Base-by-base conservation (phyloP, 2,113 vertebrate genomes). In the Sceloporus tristichus region DNA sequence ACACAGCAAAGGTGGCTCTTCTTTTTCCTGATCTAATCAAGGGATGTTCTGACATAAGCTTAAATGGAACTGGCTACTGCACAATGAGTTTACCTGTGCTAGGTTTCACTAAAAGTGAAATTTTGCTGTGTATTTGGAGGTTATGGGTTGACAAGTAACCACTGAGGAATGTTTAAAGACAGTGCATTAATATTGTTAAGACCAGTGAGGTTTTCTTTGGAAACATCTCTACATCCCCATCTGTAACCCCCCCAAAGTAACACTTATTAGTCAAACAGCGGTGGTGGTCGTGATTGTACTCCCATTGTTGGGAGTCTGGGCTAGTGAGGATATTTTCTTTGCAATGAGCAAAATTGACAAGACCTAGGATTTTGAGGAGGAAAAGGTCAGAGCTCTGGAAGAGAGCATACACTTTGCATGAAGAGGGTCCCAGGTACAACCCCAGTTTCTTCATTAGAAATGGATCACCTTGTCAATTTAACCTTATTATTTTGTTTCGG, bases 41-140 rank as follows among this genome's bases (percentile, higher is more conserved):
- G 40, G 68, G 48, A 88, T 25, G 77, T 87, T 85, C 84, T 85
- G 14, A 48, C 81, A 27, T 6, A 25, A 86, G 82, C 75, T 88
- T 91, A 89, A 82, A 29, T 89, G 48, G 34, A 5, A 53, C 27
- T 65, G 71, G 71, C 79, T 80, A 59, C 25, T 48, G 9, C 16
- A 48, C 48, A 34, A 79, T 56, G 87, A 90, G 80, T 83, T 25
- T 5, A 11, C 54, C 53, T 21, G 56, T 18, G 27, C 66, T 34
- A 38, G 25, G 40, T 71, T 80, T 11, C 4, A 71, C 23, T 14
- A 54, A 38, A 56, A 56, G 68, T 29, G 56, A 42, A 77, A 23
- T 74, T 38, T 10, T 25, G 34, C 54, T 29, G 23, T 27, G 34
- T 18, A 65, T 85, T 71, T n/a, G 14, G 65, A 5, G 53, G 29